A percentile compares a stretch with the other conserved stretches of the same genome.
Conservation (phyloP, 1,140 invertebrate species). For the Caenorhabditis briggsae region DNA sequence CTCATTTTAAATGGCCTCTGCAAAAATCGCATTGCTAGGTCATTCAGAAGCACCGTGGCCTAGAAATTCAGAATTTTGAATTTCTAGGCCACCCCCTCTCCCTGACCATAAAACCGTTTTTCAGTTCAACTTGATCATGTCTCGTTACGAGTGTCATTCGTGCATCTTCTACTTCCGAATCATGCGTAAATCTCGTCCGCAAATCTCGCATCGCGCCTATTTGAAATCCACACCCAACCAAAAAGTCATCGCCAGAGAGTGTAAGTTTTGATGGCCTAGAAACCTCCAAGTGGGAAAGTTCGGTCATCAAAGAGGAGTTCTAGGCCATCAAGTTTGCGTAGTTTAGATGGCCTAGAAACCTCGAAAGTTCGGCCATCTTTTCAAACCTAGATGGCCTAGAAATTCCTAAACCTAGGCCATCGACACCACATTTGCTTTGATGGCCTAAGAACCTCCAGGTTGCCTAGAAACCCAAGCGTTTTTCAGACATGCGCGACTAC, state of each 20-base stretch:
- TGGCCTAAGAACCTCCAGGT: too few relatives aligned
- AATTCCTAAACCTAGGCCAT: too few relatives aligned
- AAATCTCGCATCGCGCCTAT: background rate
- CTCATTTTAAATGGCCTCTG: too few relatives aligned
- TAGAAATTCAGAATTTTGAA: background rate
- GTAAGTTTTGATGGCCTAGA: background rate
- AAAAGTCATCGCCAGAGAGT: background rate
- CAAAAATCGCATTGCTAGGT: too few relatives aligned
- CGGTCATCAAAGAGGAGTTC: too few relatives aligned
- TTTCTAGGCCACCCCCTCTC: background rate
- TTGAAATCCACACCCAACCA: too few relatives aligned
- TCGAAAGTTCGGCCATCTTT: background rate
- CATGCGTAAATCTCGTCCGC: background rate
- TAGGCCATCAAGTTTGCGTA: too few relatives aligned
- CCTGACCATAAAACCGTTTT: too few relatives aligned
- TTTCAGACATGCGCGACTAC: background rate
- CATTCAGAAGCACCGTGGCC: too few relatives aligned
- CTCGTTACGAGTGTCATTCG: constrained; percentile 5
- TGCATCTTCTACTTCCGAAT: constrained; percentile 5
- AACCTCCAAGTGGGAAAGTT: background rate
- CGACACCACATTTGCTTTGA: too few relatives aligned
- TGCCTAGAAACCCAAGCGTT: too few relatives aligned
- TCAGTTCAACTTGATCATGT: background rate
- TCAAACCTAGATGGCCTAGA: too few relatives aligned
- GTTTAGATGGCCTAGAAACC: background rate